These are phyloP conservation scores for Drosophila birchii DNA, from an alignment of 2,888 invertebrate genomes.

Conservation along the genomic window DNA sequence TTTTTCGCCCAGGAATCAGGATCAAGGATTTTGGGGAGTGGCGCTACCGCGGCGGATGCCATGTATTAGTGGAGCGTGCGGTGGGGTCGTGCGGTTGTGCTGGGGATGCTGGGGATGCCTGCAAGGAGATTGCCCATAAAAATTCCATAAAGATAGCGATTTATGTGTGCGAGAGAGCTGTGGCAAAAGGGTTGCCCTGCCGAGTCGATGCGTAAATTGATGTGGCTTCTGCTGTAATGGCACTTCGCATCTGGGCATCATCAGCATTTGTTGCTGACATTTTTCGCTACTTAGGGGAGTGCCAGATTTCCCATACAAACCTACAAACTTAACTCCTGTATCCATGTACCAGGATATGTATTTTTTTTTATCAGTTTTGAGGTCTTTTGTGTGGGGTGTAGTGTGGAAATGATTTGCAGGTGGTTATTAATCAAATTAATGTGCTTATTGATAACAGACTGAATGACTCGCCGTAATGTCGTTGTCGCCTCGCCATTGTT, in stretches of 20 bases:
- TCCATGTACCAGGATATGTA: background rate
- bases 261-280: conserved; percentile 79
- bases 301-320: conserved; percentile 22
- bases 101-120: conserved; percentile 64
- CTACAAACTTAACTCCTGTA: background rate
- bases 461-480: conserved; percentile 48
- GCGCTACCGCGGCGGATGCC: conserved; percentile 65
- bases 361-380: conserved; percentile 65
- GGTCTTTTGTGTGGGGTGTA: conserved; percentile 59
- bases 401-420: conserved; percentile 82
- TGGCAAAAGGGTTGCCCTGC: conserved; percentile 73
- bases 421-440: conserved; percentile 84
- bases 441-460: conserved; percentile 78
- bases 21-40: conserved; percentile 28
- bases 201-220: conserved; percentile 77
- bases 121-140: conserved; percentile 83
- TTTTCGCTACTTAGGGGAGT: conserved; percentile 72
- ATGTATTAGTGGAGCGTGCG: conserved; percentile 73
- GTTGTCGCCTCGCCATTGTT: conserved; percentile 34
- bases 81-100: conserved; percentile 42
- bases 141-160: conserved; percentile 83
- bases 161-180: conserved; percentile 66
- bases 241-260: conserved; percentile 73
- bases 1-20: conserved; percentile 43
- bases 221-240: conserved; percentile 71